These are phyloP conservation scores for Glyptemys insculpta DNA, from an alignment of 2,797 vertebrate species.

Conservation along the genomic window DNA sequence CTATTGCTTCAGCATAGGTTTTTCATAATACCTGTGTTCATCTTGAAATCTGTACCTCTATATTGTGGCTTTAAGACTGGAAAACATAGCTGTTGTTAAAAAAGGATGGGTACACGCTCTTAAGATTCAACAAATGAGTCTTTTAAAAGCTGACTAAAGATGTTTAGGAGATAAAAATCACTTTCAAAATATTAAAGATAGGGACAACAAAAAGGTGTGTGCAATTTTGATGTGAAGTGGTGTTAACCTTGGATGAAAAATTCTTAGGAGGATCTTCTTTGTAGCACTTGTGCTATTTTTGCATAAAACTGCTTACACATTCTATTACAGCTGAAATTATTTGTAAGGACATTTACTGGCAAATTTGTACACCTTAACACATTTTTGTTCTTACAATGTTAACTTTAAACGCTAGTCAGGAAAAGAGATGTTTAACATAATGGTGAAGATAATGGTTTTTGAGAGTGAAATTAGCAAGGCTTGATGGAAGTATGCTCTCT, in stretches of 20 bases:
- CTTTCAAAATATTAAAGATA: background rate
- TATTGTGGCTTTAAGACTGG: background rate
- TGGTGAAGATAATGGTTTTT: background rate
- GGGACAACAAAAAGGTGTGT: background rate
- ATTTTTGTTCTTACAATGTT: background rate
- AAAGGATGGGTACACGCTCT: background rate
- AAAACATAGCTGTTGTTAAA: background rate
- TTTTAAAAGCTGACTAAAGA: background rate
- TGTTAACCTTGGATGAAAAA: background rate
- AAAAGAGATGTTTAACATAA: background rate
- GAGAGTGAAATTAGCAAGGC: background rate
- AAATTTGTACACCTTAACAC: background rate
- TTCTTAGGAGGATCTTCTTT: background rate
- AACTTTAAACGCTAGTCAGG: background rate
- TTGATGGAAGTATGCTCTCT: background rate
- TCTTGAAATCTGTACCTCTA: background rate
- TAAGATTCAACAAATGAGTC: background rate
- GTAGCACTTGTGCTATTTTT: background rate
- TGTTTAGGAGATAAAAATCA: background rate
- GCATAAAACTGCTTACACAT: background rate
- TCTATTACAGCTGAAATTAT: background rate
- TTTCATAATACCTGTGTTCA: background rate
- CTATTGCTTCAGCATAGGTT: background rate
- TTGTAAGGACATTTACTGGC: background rate
- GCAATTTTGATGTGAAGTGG: background rate